Conservation (phyloP, 53 echinoderm and acorn worm species). For the Holothuria scabra region DNA sequence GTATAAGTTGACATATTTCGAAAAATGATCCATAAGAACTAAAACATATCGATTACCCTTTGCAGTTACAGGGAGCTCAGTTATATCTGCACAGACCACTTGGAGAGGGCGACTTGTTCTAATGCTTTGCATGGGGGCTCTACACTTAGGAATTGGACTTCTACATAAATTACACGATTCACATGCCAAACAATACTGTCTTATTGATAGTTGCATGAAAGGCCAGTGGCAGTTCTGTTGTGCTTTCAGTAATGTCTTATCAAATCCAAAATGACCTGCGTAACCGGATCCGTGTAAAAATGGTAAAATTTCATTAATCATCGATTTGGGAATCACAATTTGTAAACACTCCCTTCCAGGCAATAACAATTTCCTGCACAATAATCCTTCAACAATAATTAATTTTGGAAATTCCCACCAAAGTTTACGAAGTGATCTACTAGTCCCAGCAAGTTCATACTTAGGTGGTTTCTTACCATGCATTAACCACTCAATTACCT, state of each 20-base stretch:
- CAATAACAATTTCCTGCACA: not conserved
- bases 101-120: constrained; percentile 45
- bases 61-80: constrained; percentile 52
- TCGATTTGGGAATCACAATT: constrained; percentile 20
- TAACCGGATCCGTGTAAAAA: no score
- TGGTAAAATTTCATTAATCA: no score
- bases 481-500: not conserved
- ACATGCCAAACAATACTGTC: constrained; percentile 47
- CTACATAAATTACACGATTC: constrained; percentile 42
- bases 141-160: constrained; percentile 42
- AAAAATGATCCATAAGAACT: constrained; percentile 67
- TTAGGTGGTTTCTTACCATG: not conserved
- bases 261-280: no score
- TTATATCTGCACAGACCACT: constrained; percentile 65
- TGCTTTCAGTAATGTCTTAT: constrained; percentile 40
- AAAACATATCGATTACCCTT: constrained; percentile 63
- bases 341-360: constrained; percentile 2
- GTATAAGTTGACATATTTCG: constrained; percentile 66
- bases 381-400: not conserved
- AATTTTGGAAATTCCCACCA: constrained; percentile 41
- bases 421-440: not conserved
- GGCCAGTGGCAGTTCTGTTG: constrained; percentile 55
- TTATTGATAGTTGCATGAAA: constrained; percentile 57
- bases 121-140: constrained; percentile 57
- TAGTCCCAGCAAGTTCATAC: not conserved